Percentiles rank a stretch among this genome's conserved stretches.
Conservation (phyloP, 2,113 vertebrate genomes). For the Puma concolor region DNA sequence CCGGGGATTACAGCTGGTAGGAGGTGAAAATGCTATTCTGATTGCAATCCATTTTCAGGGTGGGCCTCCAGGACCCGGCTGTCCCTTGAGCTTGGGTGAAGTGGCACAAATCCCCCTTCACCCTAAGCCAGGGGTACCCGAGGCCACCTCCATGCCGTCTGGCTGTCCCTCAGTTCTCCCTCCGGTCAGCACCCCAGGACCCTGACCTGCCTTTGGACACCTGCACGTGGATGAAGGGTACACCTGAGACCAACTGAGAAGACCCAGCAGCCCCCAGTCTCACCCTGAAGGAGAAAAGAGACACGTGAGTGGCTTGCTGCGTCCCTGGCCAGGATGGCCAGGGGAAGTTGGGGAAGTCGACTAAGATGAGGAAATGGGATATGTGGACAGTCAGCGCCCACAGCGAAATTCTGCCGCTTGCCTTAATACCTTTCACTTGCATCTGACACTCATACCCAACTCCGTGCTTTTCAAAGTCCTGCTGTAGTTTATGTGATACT, state of each 20-base stretch:
- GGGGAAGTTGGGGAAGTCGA: fast-evolving
- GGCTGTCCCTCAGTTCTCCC: background rate
- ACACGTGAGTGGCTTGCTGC: background rate
- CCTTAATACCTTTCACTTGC: background rate
- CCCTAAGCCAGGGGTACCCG: fast-evolving
- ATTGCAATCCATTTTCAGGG: background rate
- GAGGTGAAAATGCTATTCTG: fast-evolving
- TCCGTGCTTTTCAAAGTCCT: background rate
- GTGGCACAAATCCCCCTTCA: background rate
- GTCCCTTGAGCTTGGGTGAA: background rate
- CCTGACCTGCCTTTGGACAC: background rate
- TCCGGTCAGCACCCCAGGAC: background rate
- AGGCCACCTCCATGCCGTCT: background rate
- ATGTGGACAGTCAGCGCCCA: fast-evolving
- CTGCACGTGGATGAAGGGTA: background rate
- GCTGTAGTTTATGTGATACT: fast-evolving
- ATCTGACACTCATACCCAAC: background rate
- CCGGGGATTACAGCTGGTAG: too few species aligned
- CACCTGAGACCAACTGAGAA: background rate
- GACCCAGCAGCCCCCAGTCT: background rate
- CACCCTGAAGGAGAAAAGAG: background rate
- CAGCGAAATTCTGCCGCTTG: background rate
- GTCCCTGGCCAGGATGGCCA: fast-evolving
- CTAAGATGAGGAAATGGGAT: background rate
- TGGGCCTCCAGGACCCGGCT: background rate